These are phyloP conservation scores for Argyra leucocephala DNA, from an alignment of 2,888 invertebrate species.

Conservation along the genomic window DNA sequence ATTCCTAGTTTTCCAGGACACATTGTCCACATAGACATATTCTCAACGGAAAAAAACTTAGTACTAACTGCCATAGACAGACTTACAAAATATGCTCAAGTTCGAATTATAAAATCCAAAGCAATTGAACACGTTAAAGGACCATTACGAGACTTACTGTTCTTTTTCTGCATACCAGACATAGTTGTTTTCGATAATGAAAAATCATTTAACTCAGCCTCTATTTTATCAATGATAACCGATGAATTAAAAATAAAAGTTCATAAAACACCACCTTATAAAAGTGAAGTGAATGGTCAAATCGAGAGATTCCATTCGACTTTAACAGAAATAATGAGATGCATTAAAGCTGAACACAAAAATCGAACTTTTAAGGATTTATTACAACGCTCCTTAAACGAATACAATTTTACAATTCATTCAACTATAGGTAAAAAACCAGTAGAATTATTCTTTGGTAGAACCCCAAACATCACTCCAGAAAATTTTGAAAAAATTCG, in stretches of 20 bases:
- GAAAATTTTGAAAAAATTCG: slow-evolving; percentile 16
- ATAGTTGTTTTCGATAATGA: too few relatives aligned
- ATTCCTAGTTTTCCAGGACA: slow-evolving; percentile 18
- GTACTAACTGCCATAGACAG: slow-evolving; percentile 17
- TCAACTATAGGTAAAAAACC: slow-evolving; percentile 21
- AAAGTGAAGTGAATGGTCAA: slow-evolving; percentile 20
- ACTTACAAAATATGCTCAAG: slow-evolving; percentile 20
- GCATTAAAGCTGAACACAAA: slow-evolving; percentile 19
- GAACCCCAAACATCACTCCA: slow-evolving; percentile 16
- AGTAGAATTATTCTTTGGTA: slow-evolving; percentile 21
- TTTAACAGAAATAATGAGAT: slow-evolving; percentile 23
- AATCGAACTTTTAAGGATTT: slow-evolving; percentile 20
- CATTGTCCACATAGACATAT: too few relatives aligned
- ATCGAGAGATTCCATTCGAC: slow-evolving; percentile 24
- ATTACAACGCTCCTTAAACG: slow-evolving; percentile 19
- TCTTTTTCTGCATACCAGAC: too few relatives aligned
- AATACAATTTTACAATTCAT: slow-evolving; percentile 23
- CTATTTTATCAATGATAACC: slow-evolving; percentile 17
- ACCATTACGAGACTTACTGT: slow-evolving; percentile 14
- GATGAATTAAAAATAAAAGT: slow-evolving; percentile 22
- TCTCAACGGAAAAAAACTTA: too few relatives aligned
- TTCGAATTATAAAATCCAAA: slow-evolving; percentile 17
- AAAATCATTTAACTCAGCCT: too few relatives aligned
- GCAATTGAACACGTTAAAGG: slow-evolving; percentile 20
- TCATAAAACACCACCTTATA: too few relatives aligned